Evolutionary conservation across 2,888 invertebrate species (phyloP).

Genomic region (Lithophane ornitopus): DNA sequence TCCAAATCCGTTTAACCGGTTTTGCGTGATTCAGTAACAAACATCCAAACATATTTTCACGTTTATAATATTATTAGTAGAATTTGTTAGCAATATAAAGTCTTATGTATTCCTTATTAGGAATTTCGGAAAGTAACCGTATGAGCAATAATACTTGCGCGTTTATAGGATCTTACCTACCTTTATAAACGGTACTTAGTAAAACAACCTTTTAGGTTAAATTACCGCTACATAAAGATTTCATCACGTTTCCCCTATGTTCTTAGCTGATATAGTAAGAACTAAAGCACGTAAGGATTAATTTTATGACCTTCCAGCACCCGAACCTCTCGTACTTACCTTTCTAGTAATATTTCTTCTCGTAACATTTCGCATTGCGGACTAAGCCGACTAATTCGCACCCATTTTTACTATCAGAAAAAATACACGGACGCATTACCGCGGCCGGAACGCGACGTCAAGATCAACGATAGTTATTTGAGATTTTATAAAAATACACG

Average conservation of each 20-base stretch:
- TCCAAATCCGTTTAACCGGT: too few relatives aligned
- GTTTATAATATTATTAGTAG: too few relatives aligned
- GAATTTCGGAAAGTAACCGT: not conserved
- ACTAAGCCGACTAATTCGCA: slow-evolving; percentile 36
- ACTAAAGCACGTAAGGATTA: slow-evolving; percentile 16
- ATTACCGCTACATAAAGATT: not conserved
- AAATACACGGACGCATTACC: slow-evolving; percentile 12
- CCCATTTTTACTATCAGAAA: slow-evolving; percentile 33
- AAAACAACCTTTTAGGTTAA: not conserved
- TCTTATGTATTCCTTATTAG: not conserved
- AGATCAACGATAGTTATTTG: not conserved
- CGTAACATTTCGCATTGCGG: slow-evolving; percentile 65
- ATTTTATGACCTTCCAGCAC: slow-evolving; percentile 24
- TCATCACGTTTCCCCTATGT: not conserved
- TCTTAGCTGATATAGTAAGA: not conserved
- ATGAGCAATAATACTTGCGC: too few relatives aligned
- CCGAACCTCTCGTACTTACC: not conserved
- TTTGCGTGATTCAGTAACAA: too few relatives aligned
- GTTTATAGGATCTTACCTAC: not conserved
- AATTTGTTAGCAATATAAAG: not conserved
- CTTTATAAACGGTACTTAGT: not conserved
- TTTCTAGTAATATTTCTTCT: slow-evolving; percentile 42
- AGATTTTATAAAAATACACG: too few relatives aligned
- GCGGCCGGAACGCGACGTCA: too few relatives aligned
- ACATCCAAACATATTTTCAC: too few relatives aligned